Base-by-base conservation (phyloP, 2,113 vertebrate genomes). In the Ptilonorhynchus violaceus region DNA sequence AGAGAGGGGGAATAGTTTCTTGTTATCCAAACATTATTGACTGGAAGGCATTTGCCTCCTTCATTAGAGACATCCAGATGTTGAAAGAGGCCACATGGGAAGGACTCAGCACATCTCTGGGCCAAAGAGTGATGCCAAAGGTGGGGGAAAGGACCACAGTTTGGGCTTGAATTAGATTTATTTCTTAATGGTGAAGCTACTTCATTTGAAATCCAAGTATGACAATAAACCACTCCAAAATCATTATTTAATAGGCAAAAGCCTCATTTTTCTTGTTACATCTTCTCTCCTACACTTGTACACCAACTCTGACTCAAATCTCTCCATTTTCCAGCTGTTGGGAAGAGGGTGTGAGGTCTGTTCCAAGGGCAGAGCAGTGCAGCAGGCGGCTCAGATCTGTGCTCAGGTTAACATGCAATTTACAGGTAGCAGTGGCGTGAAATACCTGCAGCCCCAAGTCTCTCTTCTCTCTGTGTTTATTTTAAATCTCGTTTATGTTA, bases 11-110 rank as follows among this genome's bases (percentile, higher is more conserved):
- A 28, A 47, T 53, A 37, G 68, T 46, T 89, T 47, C 33, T 86
- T 96, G 46, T 90, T 75, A 55, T 39, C 46, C 59, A 22, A 70
- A 47, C 18, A 50, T 46, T 70, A 31, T 13, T 67, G 80, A 63
- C 58, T 37, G 70, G 93, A 41, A 90, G 75, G 89, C 28, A 49
- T 96, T 78, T 83, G 60, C 73, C 63, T 89, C 56, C 86, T 47
- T 74, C 12, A 25, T 81, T 72, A 27, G 72, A 66, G 64, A 70
- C 94, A 58, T 35, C 46, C 93, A 89, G 95, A 30, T 88, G 68
- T 42, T 89, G 93, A 42, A 78, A 78, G 49, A 37, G 28, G n/a
- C 58, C 53, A 7, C 33, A 14, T 84, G n/a, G 74, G 56, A 60
- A 85, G 52, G 56, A 78, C 58, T 30, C 85, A 30, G 21, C 46